Percentiles rank a stretch among this genome's conserved stretches.
Evolutionary conservation across 2,888 invertebrate species (phyloP).

Genomic region (Apantesis nais): DNA sequence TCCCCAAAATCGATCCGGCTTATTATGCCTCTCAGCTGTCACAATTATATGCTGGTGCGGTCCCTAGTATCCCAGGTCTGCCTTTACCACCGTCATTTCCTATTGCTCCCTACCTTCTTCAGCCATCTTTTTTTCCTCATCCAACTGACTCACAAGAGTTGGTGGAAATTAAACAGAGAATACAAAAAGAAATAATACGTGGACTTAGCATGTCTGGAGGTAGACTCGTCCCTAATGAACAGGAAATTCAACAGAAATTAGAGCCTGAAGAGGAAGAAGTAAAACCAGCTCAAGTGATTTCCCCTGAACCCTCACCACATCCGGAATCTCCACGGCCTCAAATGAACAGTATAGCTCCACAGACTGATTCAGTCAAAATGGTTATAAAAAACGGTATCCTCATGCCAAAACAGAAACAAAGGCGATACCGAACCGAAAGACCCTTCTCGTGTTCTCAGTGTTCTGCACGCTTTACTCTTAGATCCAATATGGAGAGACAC

Average conservation of each 20-base stretch:
- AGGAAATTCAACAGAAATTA: slow-evolving; percentile 67
- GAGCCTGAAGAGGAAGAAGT: slow-evolving; percentile 84
- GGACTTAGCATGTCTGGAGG: slow-evolving; percentile 90
- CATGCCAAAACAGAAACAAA: slow-evolving; percentile 96
- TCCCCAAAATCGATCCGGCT: slow-evolving; percentile 87
- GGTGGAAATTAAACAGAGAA: slow-evolving; percentile 88
- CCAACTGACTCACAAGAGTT: slow-evolving; percentile 86
- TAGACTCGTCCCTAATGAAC: slow-evolving; percentile 82
- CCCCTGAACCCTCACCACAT: slow-evolving; percentile 76
- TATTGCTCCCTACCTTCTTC: slow-evolving; percentile 83
- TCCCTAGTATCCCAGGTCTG: slow-evolving; percentile 83
- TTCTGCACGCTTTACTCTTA: slow-evolving; percentile 94
- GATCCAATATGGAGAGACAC: slow-evolving; percentile 98
- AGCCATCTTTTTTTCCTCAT: slow-evolving; percentile 84
- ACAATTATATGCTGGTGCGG: slow-evolving; percentile 85
- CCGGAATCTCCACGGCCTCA: slow-evolving; percentile 82
- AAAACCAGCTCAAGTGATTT: slow-evolving; percentile 76
- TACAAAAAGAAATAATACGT: slow-evolving; percentile 88
- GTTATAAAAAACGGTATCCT: slow-evolving; percentile 95
- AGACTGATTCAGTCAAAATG: slow-evolving; percentile 91
- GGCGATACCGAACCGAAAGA: slow-evolving; percentile 94
- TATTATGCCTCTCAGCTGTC: slow-evolving; percentile 87
- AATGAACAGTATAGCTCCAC: slow-evolving; percentile 72
- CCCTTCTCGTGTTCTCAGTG: slow-evolving; percentile 97
- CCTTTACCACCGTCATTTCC: slow-evolving; percentile 87